phyloP scores from a whole-genome alignment of 2,113 vertebrate genomes.

The Syrmaticus mikado region DNA sequence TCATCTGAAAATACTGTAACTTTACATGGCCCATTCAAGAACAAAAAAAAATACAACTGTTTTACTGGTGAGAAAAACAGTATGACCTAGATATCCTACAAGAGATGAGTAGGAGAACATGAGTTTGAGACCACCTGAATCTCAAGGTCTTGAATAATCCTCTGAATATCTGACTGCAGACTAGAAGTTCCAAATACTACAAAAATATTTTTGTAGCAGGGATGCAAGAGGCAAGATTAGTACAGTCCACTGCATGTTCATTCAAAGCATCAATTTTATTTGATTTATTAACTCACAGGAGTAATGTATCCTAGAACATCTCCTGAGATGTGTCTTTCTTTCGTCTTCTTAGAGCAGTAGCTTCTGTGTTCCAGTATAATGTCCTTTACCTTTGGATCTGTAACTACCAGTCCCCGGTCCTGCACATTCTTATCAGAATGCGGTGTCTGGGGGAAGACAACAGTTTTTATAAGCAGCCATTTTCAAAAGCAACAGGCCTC shows the following conservation, averaged over 20 bases:
- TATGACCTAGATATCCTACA: background rate
- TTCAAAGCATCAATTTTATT: background rate
- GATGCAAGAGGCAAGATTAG: background rate
- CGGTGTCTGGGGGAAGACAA: slow-evolving; percentile 10
- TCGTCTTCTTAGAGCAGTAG: slow-evolving; percentile 77
- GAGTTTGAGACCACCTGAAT: background rate
- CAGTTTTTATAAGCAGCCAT: background rate
- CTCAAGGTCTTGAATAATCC: background rate
- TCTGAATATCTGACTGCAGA: background rate
- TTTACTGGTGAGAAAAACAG: background rate
- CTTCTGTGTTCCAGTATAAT: slow-evolving; percentile 91
- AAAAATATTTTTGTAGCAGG: background rate
- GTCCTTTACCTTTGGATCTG: slow-evolving; percentile 87
- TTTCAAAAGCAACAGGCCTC: background rate
- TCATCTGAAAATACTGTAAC: background rate
- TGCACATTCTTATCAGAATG: slow-evolving; percentile 77
- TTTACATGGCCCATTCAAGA: background rate
- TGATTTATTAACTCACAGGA: slow-evolving; percentile 82
- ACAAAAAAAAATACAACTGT: background rate
- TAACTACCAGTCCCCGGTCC: slow-evolving; percentile 86
- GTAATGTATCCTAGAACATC: slow-evolving; percentile 93
- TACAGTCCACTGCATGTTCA: background rate
- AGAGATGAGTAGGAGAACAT: background rate
- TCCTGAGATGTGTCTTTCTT: slow-evolving; percentile 81
- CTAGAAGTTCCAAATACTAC: background rate